Percentiles rank a stretch among this genome's conserved stretches.
Evolutionary conservation across 2,113 vertebrate species (phyloP).

Genomic region (Galemys pyrenaicus): DNA sequence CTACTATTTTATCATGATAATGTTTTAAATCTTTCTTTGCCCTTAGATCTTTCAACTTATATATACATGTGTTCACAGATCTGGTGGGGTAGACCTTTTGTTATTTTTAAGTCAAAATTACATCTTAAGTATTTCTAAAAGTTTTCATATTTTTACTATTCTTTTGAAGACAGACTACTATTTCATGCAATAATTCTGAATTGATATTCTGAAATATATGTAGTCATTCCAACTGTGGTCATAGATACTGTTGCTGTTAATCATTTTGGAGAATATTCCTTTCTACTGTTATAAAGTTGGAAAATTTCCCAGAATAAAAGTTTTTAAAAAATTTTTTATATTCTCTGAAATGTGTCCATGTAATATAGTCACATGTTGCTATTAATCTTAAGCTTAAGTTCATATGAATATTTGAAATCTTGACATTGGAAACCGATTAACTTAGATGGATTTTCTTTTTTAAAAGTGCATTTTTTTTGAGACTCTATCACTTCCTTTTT

Average conservation of each 20-base stretch:
- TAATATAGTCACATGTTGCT: neutral
- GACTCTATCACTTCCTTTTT: neutral
- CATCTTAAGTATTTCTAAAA: neutral
- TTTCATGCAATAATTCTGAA: neutral
- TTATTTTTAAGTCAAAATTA: constrained; percentile 3
- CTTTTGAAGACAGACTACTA: neutral
- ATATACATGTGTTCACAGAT: too few species aligned
- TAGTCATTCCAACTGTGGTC: neutral
- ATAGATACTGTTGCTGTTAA: neutral
- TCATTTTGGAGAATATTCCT: neutral
- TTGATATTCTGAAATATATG: neutral
- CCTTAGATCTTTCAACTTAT: neutral
- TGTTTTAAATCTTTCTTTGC: neutral
- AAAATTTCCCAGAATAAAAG: neutral
- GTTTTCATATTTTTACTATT: neutral
- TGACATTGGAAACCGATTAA: neutral
- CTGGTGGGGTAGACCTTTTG: too few species aligned
- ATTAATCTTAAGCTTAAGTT: neutral
- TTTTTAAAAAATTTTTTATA: constrained; percentile 14
- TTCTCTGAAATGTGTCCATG: neutral
- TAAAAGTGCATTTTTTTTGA: neutral
- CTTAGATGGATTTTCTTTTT: neutral
- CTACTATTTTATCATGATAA: neutral
- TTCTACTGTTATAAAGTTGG: neutral
- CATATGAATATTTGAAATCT: neutral